Conservation (phyloP, 2,113 vertebrate species). For the Coracopsis vasa region DNA sequence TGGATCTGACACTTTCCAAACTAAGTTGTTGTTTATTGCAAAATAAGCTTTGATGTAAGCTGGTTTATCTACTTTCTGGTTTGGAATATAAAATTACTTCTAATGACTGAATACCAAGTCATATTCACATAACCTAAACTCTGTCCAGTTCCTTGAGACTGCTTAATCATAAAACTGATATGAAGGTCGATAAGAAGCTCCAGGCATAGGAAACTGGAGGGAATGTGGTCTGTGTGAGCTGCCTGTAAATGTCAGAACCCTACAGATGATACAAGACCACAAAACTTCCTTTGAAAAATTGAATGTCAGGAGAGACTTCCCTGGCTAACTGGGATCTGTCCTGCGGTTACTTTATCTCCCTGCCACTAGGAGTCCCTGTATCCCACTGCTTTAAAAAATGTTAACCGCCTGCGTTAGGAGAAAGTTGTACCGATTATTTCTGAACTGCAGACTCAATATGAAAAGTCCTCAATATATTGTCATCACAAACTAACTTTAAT, state of each 20-base stretch:
- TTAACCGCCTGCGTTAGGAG: background rate
- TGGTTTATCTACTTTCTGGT: background rate
- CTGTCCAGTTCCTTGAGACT: background rate
- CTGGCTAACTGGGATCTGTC: background rate
- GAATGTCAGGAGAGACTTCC: background rate
- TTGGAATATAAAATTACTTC: background rate
- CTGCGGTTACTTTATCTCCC: background rate
- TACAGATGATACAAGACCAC: background rate
- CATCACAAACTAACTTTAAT: background rate
- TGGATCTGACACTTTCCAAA: background rate
- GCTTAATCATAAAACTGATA: background rate
- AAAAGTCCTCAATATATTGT: background rate
- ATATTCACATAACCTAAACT: background rate
- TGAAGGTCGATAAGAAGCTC: background rate
- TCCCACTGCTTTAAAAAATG: background rate
- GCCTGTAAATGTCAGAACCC: background rate
- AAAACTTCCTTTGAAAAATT: background rate
- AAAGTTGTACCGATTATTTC: background rate
- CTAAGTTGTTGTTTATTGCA: background rate
- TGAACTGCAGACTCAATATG: background rate
- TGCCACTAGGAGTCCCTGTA: constrained; percentile 52
- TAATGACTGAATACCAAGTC: background rate
- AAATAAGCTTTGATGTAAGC: background rate
- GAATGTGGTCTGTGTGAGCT: background rate
- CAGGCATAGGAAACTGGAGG: background rate